A percentile compares a stretch with the other conserved stretches of the same genome.
These are phyloP conservation scores for Atrichornis clamosus DNA, from an alignment of 2,113 vertebrate species.

Conservation along the genomic window DNA sequence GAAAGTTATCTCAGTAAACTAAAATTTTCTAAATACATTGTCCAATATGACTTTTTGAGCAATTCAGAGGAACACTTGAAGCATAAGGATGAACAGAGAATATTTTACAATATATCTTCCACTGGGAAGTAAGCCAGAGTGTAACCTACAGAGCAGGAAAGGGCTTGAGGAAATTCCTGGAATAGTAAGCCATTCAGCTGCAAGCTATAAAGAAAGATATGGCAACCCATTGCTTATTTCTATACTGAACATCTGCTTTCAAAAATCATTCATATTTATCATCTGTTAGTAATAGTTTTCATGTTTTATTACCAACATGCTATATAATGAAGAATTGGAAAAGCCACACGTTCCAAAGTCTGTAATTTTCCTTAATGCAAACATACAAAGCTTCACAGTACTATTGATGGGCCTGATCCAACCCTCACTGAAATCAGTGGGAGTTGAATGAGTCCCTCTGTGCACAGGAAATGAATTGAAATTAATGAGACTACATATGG, in stretches of 20 bases:
- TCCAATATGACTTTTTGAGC: background rate
- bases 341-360: background rate
- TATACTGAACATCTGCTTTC: conserved; percentile 46
- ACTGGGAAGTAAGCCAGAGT: background rate
- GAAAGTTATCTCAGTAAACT: background rate
- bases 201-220: conserved; percentile 17
- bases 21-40: background rate
- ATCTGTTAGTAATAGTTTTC: conserved; percentile 35
- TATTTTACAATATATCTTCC: background rate
- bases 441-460: conserved; percentile 4
- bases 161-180: background rate
- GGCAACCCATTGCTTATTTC: conserved; percentile 7
- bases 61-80: background rate
- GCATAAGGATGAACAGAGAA: background rate
- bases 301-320: conserved; percentile 30
- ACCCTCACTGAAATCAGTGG: conserved; percentile 9
- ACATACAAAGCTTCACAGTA: background rate
- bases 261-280: conserved; percentile 20
- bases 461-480: conserved; percentile 51
- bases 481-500: conserved; percentile 39
- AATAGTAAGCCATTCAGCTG: conserved; percentile 8
- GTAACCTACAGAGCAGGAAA: background rate
- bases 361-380: conserved; percentile 38
- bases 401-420: conserved; percentile 13
- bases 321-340: conserved; percentile 47